A percentile compares a stretch with the other conserved stretches of the same genome.
Conservation (phyloP, 1,140 invertebrate genomes). For the Macrobrachium nipponense region DNA sequence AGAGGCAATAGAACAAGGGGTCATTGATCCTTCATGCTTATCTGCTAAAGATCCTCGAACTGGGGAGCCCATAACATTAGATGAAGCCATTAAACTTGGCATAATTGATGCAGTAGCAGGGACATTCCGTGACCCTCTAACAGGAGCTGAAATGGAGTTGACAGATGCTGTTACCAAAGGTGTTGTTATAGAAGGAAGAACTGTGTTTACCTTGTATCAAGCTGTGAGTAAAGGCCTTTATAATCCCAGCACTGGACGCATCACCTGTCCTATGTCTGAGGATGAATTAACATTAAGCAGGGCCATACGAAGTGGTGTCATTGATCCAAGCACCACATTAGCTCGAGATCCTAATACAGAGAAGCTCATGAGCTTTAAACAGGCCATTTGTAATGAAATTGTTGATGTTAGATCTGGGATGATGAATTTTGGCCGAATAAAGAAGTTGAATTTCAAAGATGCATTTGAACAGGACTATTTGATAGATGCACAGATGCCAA, state of each 20-base stretch:
- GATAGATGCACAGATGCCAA: slow-evolving; percentile 70
- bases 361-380: slow-evolving; percentile 82
- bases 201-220: slow-evolving; percentile 85
- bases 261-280: slow-evolving; percentile 78
- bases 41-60: slow-evolving; percentile 84
- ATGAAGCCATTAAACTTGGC: slow-evolving; percentile 83
- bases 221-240: slow-evolving; percentile 89
- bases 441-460: slow-evolving; percentile 82
- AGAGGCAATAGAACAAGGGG: slow-evolving; percentile 81
- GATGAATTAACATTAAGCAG: slow-evolving; percentile 81
- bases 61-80: slow-evolving; percentile 81
- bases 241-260: slow-evolving; percentile 77
- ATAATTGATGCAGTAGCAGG: slow-evolving; percentile 86
- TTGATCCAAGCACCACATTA: slow-evolving; percentile 84
- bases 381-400: slow-evolving; percentile 82
- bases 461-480: slow-evolving; percentile 76
- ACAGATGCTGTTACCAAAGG: slow-evolving; percentile 84
- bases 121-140: slow-evolving; percentile 80
- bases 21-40: slow-evolving; percentile 82
- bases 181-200: slow-evolving; percentile 83
- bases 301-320: slow-evolving; percentile 81
- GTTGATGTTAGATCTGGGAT: slow-evolving; percentile 81
- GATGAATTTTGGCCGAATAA: slow-evolving; percentile 64
- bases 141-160: slow-evolving; percentile 80
- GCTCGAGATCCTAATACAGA: slow-evolving; percentile 77